Conservation (phyloP, 2,888 invertebrate genomes). For the Drosophila pullipes region DNA sequence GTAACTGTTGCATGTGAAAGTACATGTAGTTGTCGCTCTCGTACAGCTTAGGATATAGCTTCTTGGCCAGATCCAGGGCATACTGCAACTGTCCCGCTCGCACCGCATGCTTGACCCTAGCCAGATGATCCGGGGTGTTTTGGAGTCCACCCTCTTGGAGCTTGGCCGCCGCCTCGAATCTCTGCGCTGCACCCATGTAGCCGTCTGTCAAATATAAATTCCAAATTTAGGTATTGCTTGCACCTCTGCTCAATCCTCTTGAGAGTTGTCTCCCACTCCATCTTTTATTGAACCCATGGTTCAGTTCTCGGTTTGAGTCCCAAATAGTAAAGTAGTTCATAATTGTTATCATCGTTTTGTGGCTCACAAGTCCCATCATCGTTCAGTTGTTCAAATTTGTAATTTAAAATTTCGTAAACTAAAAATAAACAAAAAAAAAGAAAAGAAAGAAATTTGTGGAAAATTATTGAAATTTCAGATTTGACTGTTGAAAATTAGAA, state of each 20-base stretch:
- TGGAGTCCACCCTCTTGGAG: slow-evolving; percentile 18
- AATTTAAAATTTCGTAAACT: slow-evolving; percentile 15
- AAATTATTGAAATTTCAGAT: slow-evolving; percentile 1
- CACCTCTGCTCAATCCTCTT: background rate
- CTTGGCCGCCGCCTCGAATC: slow-evolving; percentile 47
- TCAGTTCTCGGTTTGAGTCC: slow-evolving; percentile 11
- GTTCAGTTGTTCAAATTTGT: slow-evolving; percentile 10
- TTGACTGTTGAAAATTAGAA: background rate
- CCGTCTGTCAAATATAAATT: slow-evolving; percentile 47
- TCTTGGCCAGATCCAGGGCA: slow-evolving; percentile 63
- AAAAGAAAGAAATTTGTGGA: background rate
- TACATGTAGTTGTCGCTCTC: slow-evolving; percentile 72
- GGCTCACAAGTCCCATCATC: slow-evolving; percentile 12
- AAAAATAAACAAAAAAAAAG: background rate
- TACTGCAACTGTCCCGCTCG: slow-evolving; percentile 54
- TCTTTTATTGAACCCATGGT: background rate
- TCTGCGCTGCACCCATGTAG: slow-evolving; percentile 56
- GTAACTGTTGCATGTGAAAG: slow-evolving; percentile 70
- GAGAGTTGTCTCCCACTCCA: background rate
- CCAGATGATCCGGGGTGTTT: slow-evolving; percentile 36
- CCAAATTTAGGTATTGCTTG: background rate
- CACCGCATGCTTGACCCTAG: slow-evolving; percentile 51
- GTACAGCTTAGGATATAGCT: slow-evolving; percentile 53
- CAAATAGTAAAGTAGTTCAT: slow-evolving; percentile 15
- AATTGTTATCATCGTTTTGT: slow-evolving; percentile 2